Evolutionary conservation across 2,888 invertebrate genomes (phyloP).

Genomic region (Pristionchus fissidentatus): DNA sequence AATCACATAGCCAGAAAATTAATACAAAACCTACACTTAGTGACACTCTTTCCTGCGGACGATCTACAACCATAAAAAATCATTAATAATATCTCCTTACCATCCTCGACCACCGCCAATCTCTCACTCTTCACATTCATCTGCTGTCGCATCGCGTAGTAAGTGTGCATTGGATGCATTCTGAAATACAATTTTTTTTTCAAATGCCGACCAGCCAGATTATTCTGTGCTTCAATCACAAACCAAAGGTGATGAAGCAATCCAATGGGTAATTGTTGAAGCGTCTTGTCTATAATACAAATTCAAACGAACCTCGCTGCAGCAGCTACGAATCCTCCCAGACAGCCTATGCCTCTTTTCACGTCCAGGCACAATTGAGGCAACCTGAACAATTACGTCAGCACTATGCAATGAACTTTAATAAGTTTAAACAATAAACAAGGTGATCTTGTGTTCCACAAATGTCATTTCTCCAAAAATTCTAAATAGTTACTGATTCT

Average conservation of each 20-base stretch:
- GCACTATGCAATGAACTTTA: neutral
- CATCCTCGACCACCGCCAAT: neutral
- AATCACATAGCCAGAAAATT: too few relatives aligned
- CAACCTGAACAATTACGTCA: slow-evolving; percentile 5
- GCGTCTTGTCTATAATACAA: neutral
- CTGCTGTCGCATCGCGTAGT: slow-evolving; percentile 36
- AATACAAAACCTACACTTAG: too few relatives aligned
- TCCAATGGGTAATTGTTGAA: neutral
- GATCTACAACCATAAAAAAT: neutral
- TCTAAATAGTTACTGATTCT: too few relatives aligned
- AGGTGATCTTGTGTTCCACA: too few relatives aligned
- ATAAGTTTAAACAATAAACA: neutral
- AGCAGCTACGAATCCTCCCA: slow-evolving; percentile 42
- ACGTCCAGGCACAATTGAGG: slow-evolving; percentile 46
- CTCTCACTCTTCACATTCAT: neutral
- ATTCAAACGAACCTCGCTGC: neutral
- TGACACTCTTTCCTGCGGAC: neutral
- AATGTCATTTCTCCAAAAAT: too few relatives aligned
- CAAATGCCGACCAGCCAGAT: too few relatives aligned
- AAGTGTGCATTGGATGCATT: slow-evolving; percentile 26
- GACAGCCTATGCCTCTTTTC: slow-evolving; percentile 8
- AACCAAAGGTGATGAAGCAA: too few relatives aligned
- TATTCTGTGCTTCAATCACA: too few relatives aligned
- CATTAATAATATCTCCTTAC: neutral
- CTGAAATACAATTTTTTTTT: too few relatives aligned